phyloP scores from a whole-genome alignment of 2,888 invertebrate genomes.

The Nephrotoma guestfalica region DNA sequence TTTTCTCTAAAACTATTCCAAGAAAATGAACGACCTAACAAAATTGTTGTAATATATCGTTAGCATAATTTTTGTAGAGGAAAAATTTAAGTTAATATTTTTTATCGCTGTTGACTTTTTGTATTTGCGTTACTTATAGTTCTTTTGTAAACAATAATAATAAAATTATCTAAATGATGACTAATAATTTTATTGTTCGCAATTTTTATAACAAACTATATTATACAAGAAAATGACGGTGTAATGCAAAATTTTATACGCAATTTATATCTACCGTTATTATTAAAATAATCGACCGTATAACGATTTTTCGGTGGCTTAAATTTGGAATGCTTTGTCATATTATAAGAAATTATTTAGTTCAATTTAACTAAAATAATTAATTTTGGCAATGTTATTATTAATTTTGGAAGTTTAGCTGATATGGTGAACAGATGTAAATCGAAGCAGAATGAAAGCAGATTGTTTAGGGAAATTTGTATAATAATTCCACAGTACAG shows the following conservation, averaged over 20 bases:
- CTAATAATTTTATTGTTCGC: neutral
- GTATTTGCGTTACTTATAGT: neutral
- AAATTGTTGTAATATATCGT: neutral
- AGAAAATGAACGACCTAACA: neutral
- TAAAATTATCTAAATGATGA: neutral
- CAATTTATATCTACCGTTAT: neutral
- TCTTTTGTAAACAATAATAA: neutral
- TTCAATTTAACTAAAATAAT: neutral
- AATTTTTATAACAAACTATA: neutral
- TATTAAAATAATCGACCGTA: neutral
- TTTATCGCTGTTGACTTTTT: neutral
- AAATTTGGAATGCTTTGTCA: neutral
- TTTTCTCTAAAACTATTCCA: too few species aligned
- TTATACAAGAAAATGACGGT: neutral
- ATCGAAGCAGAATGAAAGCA: too few species aligned
- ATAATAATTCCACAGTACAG: too few species aligned
- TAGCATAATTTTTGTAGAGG: neutral
- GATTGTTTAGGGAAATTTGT: too few species aligned
- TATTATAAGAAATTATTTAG: neutral
- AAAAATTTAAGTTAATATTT: neutral
- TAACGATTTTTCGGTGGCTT: neutral
- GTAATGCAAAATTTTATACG: neutral
- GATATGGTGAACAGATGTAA: neutral
- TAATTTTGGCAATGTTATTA: neutral
- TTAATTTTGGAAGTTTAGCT: neutral